Percentiles rank a stretch among this genome's conserved stretches.
Evolutionary conservation across 2,113 vertebrate species (phyloP).

Genomic region (Micromys minutus): DNA sequence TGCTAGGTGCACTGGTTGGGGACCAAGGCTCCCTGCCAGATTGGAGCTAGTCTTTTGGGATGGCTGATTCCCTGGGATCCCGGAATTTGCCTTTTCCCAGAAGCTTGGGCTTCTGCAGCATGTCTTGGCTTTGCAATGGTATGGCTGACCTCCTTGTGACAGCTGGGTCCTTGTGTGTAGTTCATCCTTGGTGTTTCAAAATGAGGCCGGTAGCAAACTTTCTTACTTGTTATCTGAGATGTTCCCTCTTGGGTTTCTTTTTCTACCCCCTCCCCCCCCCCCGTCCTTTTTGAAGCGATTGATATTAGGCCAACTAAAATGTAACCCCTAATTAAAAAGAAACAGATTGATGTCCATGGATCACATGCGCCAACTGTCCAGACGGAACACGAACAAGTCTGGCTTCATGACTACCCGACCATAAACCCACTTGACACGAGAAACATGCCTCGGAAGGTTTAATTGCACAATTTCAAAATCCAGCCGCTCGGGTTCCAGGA

Average conservation of each 20-base stretch:
- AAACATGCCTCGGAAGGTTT: conserved; percentile 78
- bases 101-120: background rate
- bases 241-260: background rate
- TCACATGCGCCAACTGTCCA: conserved; percentile 35
- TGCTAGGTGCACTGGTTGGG: background rate
- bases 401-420: conserved; percentile 72
- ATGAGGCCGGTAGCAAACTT: background rate
- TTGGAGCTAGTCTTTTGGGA: background rate
- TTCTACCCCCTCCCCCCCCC: background rate
- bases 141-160: fast-evolving
- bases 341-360: background rate
- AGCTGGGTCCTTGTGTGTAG: background rate
- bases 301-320: conserved; percentile 53
- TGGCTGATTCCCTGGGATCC: background rate
- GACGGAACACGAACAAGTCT: conserved; percentile 22
- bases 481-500: conserved; percentile 71
- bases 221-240: background rate
- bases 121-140: background rate
- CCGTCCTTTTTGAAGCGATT: background rate
- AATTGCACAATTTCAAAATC: conserved; percentile 82
- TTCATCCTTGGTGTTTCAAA: background rate
- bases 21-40: background rate
- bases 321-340: background rate
- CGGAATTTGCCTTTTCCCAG: background rate
- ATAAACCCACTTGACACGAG: conserved; percentile 72